Percentiles rank a stretch among this genome's conserved stretches.
phyloP scores from a whole-genome alignment of 2,113 vertebrate species.

The Menura novaehollandiae region DNA sequence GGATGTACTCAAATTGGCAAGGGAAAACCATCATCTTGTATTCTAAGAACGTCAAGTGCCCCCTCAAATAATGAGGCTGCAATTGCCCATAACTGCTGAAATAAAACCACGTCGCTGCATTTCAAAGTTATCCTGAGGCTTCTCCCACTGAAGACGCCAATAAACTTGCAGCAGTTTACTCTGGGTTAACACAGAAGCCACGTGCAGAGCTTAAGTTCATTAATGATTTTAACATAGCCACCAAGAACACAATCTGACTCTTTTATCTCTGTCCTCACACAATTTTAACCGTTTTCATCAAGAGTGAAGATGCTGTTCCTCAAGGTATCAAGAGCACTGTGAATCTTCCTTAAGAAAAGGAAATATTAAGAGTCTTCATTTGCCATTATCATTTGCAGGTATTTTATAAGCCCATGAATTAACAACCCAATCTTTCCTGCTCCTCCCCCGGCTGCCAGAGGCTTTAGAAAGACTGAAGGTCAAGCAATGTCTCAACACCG shows the following conservation, averaged over 20 bases:
- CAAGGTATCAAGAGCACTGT: fast-evolving
- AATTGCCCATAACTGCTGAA: not conserved
- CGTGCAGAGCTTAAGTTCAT: conserved; percentile 25
- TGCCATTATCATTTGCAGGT: not conserved
- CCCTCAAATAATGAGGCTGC: not conserved
- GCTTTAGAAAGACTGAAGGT: conserved; percentile 31
- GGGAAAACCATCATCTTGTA: not conserved
- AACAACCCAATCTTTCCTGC: not conserved
- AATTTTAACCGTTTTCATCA: not conserved
- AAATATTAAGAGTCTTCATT: not conserved
- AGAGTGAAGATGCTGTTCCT: not conserved
- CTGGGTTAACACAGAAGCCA: not conserved
- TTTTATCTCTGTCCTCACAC: not conserved
- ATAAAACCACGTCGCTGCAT: not conserved
- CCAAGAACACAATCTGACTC: not conserved
- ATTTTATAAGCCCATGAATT: not conserved
- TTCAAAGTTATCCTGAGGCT: not conserved
- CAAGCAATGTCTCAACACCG: not conserved
- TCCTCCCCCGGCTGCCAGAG: not conserved
- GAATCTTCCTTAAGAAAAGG: not conserved
- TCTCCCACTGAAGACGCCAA: not conserved
- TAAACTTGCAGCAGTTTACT: not conserved
- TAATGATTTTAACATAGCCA: not conserved
- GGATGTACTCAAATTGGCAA: not conserved
- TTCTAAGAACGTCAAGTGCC: not conserved